A percentile compares a stretch with the other conserved stretches of the same genome.
Evolutionary conservation across 2,797 vertebrate species (phyloP).

Genomic region (Myioborus melanocephalus): DNA sequence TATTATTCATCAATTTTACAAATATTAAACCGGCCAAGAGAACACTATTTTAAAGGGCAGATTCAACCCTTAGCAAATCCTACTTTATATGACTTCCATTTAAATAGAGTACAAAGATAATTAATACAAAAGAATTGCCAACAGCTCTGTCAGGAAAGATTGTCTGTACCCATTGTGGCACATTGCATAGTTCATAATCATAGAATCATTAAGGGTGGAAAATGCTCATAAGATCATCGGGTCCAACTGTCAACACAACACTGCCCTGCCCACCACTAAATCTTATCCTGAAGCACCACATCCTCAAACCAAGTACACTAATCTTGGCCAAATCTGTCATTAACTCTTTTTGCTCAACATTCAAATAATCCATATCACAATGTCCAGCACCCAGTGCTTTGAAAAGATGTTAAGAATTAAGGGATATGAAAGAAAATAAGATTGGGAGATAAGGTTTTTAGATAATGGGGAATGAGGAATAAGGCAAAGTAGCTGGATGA

Average conservation of each 20-base stretch:
- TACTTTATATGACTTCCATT: neutral
- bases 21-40: neutral
- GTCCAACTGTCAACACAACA: neutral
- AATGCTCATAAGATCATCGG: accelerated
- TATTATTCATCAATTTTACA: neutral
- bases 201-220: neutral
- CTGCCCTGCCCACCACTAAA: neutral
- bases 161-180: neutral
- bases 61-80: neutral
- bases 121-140: neutral
- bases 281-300: neutral
- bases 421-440: neutral
- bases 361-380: neutral
- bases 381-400: neutral
- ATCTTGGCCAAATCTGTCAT: neutral
- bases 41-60: neutral
- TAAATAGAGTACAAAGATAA: neutral
- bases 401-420: neutral
- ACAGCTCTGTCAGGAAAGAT: neutral
- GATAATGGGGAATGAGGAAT: neutral
- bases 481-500: neutral
- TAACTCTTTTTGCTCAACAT: neutral
- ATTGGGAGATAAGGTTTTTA: neutral
- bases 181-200: neutral
- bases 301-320: accelerated